Evolutionary conservation across 2,797 vertebrate genomes (phyloP).

Genomic region (Sciaenops ocellatus): DNA sequence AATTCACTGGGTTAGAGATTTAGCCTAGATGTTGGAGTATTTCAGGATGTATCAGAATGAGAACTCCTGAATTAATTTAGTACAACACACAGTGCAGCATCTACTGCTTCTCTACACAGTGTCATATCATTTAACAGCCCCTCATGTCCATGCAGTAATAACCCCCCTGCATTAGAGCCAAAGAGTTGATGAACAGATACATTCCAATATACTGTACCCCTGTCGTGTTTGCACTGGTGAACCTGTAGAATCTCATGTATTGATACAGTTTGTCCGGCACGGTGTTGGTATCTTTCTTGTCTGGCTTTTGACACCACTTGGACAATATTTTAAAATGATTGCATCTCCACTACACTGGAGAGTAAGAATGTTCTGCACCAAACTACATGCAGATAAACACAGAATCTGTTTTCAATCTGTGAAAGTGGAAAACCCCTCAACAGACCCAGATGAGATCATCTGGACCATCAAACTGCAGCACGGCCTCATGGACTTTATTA

Average conservation of each 20-base stretch:
- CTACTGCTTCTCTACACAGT: neutral
- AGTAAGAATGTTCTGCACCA: neutral
- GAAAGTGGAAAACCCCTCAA: conserved; percentile 42
- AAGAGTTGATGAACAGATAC: neutral
- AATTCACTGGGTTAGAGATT: too few relatives aligned
- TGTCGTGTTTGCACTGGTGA: neutral
- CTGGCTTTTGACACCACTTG: neutral
- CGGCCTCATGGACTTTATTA: too few relatives aligned
- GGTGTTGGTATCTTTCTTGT: neutral
- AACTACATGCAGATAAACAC: conserved; percentile 21
- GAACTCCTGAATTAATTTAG: neutral
- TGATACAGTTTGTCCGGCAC: neutral
- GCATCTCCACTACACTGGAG: neutral
- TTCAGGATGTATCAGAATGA: neutral
- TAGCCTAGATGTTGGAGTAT: too few relatives aligned
- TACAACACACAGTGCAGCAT: neutral
- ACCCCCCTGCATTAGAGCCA: neutral
- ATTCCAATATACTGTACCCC: neutral
- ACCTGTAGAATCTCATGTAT: neutral
- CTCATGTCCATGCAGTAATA: neutral
- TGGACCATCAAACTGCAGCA: neutral
- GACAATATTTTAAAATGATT: neutral
- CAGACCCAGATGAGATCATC: conserved; percentile 47
- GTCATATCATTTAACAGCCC: neutral
- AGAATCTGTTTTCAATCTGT: conserved; percentile 39